Percentiles rank a stretch among this genome's conserved stretches.
Conservation (phyloP, 2,888 invertebrate species). For the Dynastes hyllus region DNA sequence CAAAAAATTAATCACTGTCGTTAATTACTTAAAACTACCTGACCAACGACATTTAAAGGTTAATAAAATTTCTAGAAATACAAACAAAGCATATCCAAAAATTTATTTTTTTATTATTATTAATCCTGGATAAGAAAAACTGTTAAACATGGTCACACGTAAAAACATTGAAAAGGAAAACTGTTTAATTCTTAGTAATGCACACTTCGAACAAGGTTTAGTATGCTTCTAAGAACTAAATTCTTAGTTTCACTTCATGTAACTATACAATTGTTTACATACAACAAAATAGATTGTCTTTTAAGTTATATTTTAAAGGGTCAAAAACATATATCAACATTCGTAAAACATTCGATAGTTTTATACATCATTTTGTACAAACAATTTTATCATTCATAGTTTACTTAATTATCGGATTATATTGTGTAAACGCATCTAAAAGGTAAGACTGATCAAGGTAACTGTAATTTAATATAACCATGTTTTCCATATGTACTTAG, state of each 20-base stretch:
- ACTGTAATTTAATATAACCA: constrained; percentile 13
- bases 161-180: constrained; percentile 45
- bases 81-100: constrained; percentile 41
- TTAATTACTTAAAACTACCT: constrained; percentile 26
- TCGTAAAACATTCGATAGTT: constrained; percentile 51
- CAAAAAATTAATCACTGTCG: neutral
- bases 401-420: constrained; percentile 23
- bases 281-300: constrained; percentile 52
- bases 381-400: constrained; percentile 43
- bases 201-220: neutral
- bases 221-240: constrained; percentile 27
- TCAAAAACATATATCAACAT: constrained; percentile 48
- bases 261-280: constrained; percentile 46
- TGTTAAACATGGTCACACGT: constrained; percentile 48
- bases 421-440: constrained; percentile 42
- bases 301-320: constrained; percentile 49
- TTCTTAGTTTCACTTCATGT: constrained; percentile 27
- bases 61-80: constrained; percentile 42
- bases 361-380: constrained; percentile 51
- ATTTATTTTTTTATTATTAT: constrained; percentile 23
- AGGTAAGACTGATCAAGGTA: constrained; percentile 40
- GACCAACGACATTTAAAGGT: constrained; percentile 44
- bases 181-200: constrained; percentile 20
- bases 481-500: neutral
- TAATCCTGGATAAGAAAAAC: constrained; percentile 47